Conservation (phyloP, 2,888 invertebrate genomes). For the Heliconius ismenius region DNA sequence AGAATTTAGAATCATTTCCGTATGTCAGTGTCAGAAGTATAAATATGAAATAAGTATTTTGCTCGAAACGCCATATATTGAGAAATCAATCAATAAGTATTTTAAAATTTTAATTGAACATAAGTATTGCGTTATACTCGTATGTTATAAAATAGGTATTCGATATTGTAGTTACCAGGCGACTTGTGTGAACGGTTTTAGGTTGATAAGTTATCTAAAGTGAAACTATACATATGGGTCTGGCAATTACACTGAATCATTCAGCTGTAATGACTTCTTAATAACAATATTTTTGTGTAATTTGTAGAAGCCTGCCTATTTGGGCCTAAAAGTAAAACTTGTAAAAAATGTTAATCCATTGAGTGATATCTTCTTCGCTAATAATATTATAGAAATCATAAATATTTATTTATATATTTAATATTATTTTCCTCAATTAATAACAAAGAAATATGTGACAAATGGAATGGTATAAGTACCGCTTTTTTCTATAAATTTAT, state of each 20-base stretch:
- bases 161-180: background rate
- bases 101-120: background rate
- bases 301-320: background rate
- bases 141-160: background rate
- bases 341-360: background rate
- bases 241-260: background rate
- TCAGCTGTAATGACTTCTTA: background rate
- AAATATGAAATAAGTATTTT: background rate
- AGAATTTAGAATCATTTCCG: background rate
- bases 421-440: background rate
- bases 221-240: background rate
- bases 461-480: background rate
- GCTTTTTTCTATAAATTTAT: background rate
- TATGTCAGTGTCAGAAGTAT: background rate
- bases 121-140: too few relatives aligned
- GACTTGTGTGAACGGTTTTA: background rate
- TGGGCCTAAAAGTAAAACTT: background rate
- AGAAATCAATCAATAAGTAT: too few relatives aligned
- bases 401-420: background rate
- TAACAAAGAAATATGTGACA: background rate
- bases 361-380: background rate
- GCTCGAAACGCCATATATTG: too few relatives aligned
- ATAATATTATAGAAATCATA: background rate
- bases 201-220: conserved; percentile 1
- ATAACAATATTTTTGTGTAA: too few relatives aligned